Evolutionary conservation across 2,113 vertebrate species (phyloP), one percentile per base, ranked within the genome.

Genomic region (Perccottus glenii): DNA sequence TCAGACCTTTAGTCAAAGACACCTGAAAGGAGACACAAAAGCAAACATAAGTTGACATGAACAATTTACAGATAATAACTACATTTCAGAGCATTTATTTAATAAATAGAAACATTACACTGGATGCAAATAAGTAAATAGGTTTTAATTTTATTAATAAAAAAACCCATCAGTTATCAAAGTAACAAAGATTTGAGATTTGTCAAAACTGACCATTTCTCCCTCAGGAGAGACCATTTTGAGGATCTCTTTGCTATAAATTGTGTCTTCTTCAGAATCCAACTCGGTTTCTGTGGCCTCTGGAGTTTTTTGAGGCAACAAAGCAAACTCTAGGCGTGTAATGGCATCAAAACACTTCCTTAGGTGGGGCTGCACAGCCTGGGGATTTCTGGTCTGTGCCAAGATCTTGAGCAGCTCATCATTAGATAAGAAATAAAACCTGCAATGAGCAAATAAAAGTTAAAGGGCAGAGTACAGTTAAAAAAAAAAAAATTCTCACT

Each of bases 381-480:
- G 94, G 5, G 93, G 94, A 69, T 96, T 95, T 69, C 90, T 85
- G 3, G 93, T 96, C 87, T 96, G 93, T 0, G 94, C 93, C 88
- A 95, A 83, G 83, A 96, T 94, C 82, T 95, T 94, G 62, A 96
- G 87, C 46, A 96, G 91, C 81, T 96, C 94, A 63, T 96, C 92
- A 33, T 94, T 95, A 16, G 93, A 94, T 62, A 96, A 88, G 82
- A 96, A 96, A 87, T 94, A 95, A 91, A 95, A 96, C 66, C 94
- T 96, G 64, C 45, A 11, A 55, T 58, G 53, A 4, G 58, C n/a
- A 68, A 36, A 51, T 8, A 58, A 2, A 50, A 7, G 19, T 63
- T 12, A 14, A 11, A 69, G 49, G 60, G 43, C 56, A 65, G 6
- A 9, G 59, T 46, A 43, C 12, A 60, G 19, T 51, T 43, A 16